Conservation (phyloP, 35 echinoderm and acorn worm genomes). For the Ptychodera flava region DNA sequence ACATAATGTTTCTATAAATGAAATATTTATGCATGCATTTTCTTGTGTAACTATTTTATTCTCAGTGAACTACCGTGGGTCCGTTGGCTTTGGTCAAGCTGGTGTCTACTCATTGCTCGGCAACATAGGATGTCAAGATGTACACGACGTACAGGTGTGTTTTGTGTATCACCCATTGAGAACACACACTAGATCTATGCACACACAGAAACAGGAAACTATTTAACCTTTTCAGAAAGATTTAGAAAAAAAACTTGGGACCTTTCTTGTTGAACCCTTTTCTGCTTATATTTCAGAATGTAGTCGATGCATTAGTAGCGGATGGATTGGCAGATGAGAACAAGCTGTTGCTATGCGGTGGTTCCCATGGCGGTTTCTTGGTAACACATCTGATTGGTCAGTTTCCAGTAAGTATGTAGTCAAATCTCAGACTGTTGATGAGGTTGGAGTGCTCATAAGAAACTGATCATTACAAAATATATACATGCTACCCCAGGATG, state of each 20-base stretch:
- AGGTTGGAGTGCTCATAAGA: neutral
- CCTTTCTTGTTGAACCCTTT: too few species aligned
- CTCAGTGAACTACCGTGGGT: slow-evolving; percentile 91
- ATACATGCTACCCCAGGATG: too few species aligned
- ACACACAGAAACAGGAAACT: neutral
- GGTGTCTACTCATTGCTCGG: slow-evolving; percentile 56
- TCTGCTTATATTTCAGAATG: slow-evolving; percentile 1
- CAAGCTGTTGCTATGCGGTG: neutral
- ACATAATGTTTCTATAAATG: too few species aligned
- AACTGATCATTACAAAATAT: too few species aligned
- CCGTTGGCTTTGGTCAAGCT: slow-evolving; percentile 79
- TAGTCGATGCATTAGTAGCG: neutral
- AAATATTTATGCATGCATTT: too few species aligned
- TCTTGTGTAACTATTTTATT: too few species aligned
- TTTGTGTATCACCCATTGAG: neutral
- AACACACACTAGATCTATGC: neutral
- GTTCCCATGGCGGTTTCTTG: slow-evolving; percentile 12
- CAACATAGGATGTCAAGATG: slow-evolving; percentile 64
- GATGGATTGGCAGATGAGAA: slow-evolving; percentile 5
- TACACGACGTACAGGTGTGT: slow-evolving; percentile 65
- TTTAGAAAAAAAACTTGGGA: too few species aligned
- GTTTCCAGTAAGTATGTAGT: slow-evolving; percentile 12
- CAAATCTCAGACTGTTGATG: neutral
- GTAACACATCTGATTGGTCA: slow-evolving; percentile 16
- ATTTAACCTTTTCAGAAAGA: too few species aligned